Conservation (phyloP, 2,888 invertebrate genomes). For the Ditula angustiorana region DNA sequence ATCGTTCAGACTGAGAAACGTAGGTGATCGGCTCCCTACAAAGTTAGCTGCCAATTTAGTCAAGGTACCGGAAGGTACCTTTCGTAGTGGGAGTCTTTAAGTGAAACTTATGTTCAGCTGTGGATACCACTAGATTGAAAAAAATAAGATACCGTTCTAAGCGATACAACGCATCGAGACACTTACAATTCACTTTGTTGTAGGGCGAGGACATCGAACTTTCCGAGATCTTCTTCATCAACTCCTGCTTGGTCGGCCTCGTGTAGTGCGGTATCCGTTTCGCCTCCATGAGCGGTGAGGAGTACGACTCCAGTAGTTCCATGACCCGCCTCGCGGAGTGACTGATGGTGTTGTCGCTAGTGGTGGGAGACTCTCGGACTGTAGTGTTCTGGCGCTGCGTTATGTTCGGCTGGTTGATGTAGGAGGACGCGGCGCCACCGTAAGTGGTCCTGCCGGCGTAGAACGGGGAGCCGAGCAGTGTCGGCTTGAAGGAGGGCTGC, state of each 20-base stretch:
- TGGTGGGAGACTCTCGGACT: conserved; percentile 56
- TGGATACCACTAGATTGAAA: too few relatives aligned
- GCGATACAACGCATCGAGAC: not conserved
- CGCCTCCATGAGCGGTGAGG: conserved; percentile 92
- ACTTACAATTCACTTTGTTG: conserved; percentile 29
- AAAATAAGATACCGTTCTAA: too few relatives aligned
- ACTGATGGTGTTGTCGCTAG: conserved; percentile 80
- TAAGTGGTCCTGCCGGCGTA: conserved; percentile 91
- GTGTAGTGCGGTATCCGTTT: conserved; percentile 88
- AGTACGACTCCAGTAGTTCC: conserved; percentile 92
- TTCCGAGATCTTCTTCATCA: conserved; percentile 39
- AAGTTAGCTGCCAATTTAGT: too few relatives aligned
- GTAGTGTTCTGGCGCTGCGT: conserved; percentile 55
- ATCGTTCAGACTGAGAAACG: too few relatives aligned
- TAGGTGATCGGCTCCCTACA: too few relatives aligned
- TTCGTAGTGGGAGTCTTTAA: too few relatives aligned
- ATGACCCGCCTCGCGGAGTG: conserved; percentile 92
- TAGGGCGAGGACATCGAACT: conserved; percentile 10
- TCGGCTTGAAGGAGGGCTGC: conserved; percentile 66
- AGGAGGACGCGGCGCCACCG: conserved; percentile 89
- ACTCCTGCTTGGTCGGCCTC: conserved; percentile 46
- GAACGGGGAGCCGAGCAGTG: conserved; percentile 87
- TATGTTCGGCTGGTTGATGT: conserved; percentile 74
- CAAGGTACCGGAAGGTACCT: too few relatives aligned
- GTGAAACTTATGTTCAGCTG: too few relatives aligned